Evolutionary conservation across 2,888 invertebrate species (phyloP).

Genomic region (Meghimatium bilineatum): DNA sequence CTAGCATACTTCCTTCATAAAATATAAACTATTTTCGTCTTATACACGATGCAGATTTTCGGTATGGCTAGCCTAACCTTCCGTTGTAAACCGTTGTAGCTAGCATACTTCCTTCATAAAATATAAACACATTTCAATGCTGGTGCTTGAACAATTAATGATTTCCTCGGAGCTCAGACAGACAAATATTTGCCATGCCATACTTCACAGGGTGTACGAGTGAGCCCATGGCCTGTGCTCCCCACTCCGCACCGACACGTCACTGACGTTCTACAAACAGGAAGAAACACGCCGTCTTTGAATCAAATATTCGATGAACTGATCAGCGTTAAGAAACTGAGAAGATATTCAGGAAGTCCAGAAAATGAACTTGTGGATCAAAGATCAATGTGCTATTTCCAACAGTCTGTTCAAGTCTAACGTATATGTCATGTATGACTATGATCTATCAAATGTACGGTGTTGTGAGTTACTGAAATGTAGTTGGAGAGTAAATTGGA

Average conservation of each 20-base stretch:
- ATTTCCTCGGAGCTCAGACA: neutral
- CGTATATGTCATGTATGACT: neutral
- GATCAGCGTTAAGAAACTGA: neutral
- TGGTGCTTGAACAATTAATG: slow-evolving; percentile 27
- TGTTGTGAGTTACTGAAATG: too few species aligned
- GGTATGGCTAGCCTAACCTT: too few species aligned
- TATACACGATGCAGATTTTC: too few species aligned
- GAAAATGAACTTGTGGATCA: neutral
- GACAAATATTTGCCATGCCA: slow-evolving; percentile 33
- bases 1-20: too few species aligned
- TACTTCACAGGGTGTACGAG: slow-evolving; percentile 18
- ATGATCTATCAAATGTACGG: neutral
- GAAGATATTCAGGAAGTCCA: neutral
- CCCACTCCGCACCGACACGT: neutral
- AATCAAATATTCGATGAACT: neutral
- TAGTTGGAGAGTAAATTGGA: too few species aligned
- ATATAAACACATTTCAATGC: neutral
- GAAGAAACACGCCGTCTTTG: neutral
- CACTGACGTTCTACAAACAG: neutral
- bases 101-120: neutral
- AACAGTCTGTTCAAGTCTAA: neutral
- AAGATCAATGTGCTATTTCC: neutral
- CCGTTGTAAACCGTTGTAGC: too few species aligned
- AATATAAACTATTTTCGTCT: too few species aligned
- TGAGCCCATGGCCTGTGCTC: neutral